Evolutionary conservation across 2,888 invertebrate genomes (phyloP).

Genomic region (Dasysyrphus tricinctus): DNA sequence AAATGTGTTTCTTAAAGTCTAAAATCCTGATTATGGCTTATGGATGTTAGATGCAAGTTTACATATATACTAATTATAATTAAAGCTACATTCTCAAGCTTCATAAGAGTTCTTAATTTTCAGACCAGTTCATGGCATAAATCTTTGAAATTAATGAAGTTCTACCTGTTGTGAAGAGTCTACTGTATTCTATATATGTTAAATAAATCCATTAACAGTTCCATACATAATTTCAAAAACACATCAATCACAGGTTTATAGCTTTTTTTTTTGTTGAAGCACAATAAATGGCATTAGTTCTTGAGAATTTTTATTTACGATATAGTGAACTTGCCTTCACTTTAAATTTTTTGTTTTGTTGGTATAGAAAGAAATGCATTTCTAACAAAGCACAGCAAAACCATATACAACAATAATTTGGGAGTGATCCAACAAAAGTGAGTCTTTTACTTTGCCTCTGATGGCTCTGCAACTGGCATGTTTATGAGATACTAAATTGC

Average conservation of each 20-base stretch:
- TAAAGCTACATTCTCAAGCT: background rate
- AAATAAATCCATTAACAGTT: constrained; percentile 27
- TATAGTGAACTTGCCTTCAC: constrained; percentile 1
- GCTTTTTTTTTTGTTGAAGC: background rate
- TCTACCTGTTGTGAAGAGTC: background rate
- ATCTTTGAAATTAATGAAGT: background rate
- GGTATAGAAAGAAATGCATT: constrained; percentile 22
- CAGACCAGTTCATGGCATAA: background rate
- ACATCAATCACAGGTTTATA: constrained; percentile 22
- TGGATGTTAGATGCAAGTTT: background rate
- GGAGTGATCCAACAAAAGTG: constrained; percentile 35
- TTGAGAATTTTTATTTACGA: constrained; percentile 7
- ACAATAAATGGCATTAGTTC: constrained; percentile 17
- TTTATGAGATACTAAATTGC: constrained; percentile 41
- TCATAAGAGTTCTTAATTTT: background rate
- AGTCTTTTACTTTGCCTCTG: constrained; percentile 30
- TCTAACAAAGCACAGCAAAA: constrained; percentile 19
- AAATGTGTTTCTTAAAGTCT: background rate
- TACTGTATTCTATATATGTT: background rate
- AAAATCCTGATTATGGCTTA: background rate
- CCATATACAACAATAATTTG: constrained; percentile 13
- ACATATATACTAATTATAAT: background rate
- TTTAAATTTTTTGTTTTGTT: background rate
- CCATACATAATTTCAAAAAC: constrained; percentile 11
- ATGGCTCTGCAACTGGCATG: constrained; percentile 23